These are phyloP conservation scores for Anguilla marmorata DNA, from an alignment of 2,797 vertebrate species.

Conservation along the genomic window DNA sequence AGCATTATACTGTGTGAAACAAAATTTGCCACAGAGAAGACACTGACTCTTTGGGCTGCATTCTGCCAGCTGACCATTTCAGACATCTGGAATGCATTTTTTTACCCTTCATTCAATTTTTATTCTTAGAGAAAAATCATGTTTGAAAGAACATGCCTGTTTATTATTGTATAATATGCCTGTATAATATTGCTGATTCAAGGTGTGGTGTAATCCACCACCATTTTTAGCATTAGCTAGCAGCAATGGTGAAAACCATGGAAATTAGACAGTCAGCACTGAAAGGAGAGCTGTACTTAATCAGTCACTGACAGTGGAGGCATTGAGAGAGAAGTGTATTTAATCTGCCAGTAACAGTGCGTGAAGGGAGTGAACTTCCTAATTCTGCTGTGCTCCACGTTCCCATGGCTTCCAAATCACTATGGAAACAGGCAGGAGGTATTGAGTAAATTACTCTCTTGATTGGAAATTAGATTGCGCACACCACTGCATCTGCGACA, in stretches of 20 bases:
- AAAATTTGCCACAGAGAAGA: background rate
- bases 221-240: too few species aligned
- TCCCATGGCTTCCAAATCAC: conserved; percentile 16
- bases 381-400: background rate
- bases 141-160: too few species aligned
- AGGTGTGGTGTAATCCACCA: too few species aligned
- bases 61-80: background rate
- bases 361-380: background rate
- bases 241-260: too few species aligned
- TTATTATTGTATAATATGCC: too few species aligned
- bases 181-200: too few species aligned
- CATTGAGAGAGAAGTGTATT: background rate
- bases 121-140: too few species aligned
- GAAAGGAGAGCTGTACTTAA: too few species aligned
- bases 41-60: background rate
- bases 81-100: background rate
- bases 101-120: background rate
- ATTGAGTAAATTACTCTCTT: background rate
- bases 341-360: background rate
- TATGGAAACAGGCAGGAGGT: background rate
- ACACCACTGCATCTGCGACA: background rate
- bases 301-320: too few species aligned
- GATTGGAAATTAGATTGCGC: conserved; percentile 18
- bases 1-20: background rate
- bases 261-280: too few species aligned